Evolutionary conservation across 2,113 vertebrate genomes (phyloP).

Genomic region (Nothoprocta pentlandii): DNA sequence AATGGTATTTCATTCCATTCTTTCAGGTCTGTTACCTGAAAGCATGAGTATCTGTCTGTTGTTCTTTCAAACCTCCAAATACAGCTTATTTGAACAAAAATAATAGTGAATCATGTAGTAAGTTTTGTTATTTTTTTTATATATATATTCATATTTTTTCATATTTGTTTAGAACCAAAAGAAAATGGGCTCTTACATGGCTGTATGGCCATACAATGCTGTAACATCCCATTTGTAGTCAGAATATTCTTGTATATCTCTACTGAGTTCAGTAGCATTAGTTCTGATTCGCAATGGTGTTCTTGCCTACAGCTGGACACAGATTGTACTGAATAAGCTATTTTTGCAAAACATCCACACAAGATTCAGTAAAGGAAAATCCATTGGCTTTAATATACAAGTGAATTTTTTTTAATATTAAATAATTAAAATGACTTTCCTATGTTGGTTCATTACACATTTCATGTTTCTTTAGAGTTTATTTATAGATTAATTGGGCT

Average conservation of each 20-base stretch:
- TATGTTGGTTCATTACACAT: neutral
- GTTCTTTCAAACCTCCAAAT: neutral
- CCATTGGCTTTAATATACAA: neutral
- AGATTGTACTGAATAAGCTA: neutral
- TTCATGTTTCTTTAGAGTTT: constrained; percentile 57
- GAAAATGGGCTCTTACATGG: neutral
- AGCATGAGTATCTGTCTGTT: neutral
- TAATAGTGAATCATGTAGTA: neutral
- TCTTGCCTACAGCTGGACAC: constrained; percentile 21
- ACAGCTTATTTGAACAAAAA: neutral
- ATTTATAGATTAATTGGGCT: constrained; percentile 67
- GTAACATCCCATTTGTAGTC: neutral
- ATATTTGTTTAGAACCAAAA: neutral
- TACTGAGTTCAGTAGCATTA: constrained; percentile 8
- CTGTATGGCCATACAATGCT: neutral
- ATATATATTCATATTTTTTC: neutral
- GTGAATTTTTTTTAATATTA: neutral
- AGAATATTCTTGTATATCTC: neutral
- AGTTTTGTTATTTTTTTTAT: neutral
- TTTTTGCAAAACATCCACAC: neutral
- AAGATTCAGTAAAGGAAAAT: neutral
- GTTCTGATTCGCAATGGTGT: constrained; percentile 10
- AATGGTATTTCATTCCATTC: neutral
- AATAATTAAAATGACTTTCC: neutral
- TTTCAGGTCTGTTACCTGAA: neutral